Evolutionary conservation across 2,113 vertebrate species (phyloP).

Genomic region (Elanus axillaris): DNA sequence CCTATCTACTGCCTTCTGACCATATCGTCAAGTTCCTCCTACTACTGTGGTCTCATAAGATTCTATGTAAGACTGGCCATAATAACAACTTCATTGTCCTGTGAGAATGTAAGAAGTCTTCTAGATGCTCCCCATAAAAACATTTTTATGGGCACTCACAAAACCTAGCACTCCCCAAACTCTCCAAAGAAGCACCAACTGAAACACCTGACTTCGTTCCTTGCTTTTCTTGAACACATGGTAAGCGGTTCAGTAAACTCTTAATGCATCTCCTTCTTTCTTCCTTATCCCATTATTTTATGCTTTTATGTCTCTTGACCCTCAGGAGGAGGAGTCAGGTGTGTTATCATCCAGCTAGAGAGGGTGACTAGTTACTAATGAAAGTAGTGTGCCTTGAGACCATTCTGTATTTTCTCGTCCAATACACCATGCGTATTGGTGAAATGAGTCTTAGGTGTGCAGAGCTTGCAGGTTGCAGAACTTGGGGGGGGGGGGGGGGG

Average conservation of each 20-base stretch:
- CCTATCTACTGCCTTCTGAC: background rate
- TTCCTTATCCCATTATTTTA: background rate
- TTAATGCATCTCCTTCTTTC: background rate
- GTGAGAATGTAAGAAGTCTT: background rate
- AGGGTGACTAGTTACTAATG: background rate
- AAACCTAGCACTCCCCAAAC: background rate
- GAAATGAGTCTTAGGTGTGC: background rate
- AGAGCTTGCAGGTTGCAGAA: background rate
- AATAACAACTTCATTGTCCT: background rate
- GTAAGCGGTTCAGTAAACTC: background rate
- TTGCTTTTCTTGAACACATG: background rate
- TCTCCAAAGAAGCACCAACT: background rate
- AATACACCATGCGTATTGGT: background rate
- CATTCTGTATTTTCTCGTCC: background rate
- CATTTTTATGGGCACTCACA: background rate
- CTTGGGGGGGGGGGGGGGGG: accelerated
- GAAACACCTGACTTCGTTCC: background rate
- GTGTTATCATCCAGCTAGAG: background rate
- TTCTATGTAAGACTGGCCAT: background rate
- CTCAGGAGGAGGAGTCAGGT: background rate
- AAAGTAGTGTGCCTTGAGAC: background rate
- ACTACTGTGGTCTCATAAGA: background rate
- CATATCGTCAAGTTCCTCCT: background rate
- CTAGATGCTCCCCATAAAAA: background rate
- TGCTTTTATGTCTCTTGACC: background rate